Evolutionary conservation across 1,140 invertebrate genomes (phyloP), one percentile per base, ranked within the genome.

Genomic region (Eumaeus atala): DNA sequence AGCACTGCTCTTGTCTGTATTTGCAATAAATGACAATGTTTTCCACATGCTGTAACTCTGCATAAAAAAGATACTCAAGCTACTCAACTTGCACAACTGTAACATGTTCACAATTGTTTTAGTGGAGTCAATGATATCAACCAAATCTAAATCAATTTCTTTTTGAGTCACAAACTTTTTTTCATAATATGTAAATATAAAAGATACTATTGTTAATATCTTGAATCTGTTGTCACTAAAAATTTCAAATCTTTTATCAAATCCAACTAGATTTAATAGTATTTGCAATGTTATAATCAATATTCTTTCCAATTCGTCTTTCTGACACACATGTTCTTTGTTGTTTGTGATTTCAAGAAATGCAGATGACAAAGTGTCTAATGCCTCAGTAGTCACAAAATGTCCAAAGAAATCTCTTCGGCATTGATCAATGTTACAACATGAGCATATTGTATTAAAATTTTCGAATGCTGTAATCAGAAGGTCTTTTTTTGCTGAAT

Each of bases 401-500:
- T 81, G 70, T 33, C 64, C 70, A 55, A 79, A 83, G 57, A 83
- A 88, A 28, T 74, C 58, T 37, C 57, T 62, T 55, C 81, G 66
- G 14, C 62, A 62, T 14, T 64, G 71, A n/a, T 74, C 77, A 51
- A 64, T 72, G 21, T 79, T 86, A 48, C 73, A 80, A 51, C 76
- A 76, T 57, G 74, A 72, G 64, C 89, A 86, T 3, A 91, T 75
- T 28, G 89, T 88, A 70, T 91, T 90, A 0, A 89, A 73, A 28
- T 90, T 89, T 62, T 90, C 89, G 12, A 92, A 72, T 0, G 89
- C 86, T 50, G 87, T 88, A 0, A 84, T 58, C 3, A 92, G 64
- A 0, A 92, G 63, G 33, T 90, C 89, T 81, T 90, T 90, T 64
- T 91, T 92, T 1, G 89, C 90, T 0, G 92, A 94, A 74, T 91